Evolutionary conservation across 2,113 vertebrate genomes (phyloP).

Genomic region (Parus major): DNA sequence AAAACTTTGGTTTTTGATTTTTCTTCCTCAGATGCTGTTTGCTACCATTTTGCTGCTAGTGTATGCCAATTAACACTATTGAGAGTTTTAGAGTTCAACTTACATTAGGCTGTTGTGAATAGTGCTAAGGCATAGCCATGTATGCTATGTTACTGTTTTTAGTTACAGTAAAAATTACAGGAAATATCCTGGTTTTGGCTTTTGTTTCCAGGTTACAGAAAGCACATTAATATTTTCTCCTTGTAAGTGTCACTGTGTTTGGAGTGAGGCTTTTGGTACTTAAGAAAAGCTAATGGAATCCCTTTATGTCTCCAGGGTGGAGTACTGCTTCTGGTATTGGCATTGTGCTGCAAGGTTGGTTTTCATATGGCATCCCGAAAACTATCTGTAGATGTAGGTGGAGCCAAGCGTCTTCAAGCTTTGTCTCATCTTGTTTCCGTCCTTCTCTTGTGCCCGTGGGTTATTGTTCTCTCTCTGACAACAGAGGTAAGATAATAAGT

Average conservation of each 20-base stretch:
- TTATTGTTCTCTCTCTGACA: slow-evolving; percentile 88
- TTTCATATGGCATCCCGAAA: slow-evolving; percentile 93
- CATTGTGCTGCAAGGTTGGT: slow-evolving; percentile 91
- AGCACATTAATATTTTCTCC: background rate
- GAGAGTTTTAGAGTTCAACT: background rate
- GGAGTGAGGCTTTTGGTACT: background rate
- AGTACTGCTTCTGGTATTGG: slow-evolving; percentile 89
- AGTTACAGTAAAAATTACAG: background rate
- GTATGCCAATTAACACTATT: background rate
- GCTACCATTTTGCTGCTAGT: background rate
- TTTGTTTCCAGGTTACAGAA: background rate
- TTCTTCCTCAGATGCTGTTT: background rate
- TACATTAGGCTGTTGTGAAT: background rate
- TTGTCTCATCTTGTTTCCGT: slow-evolving; percentile 90
- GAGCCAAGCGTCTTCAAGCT: slow-evolving; percentile 91
- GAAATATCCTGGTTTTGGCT: background rate
- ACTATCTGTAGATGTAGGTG: slow-evolving; percentile 90
- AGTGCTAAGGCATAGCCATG: background rate
- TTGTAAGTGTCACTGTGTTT: background rate
- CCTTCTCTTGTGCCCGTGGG: slow-evolving; percentile 90
- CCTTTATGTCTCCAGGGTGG: slow-evolving; percentile 82
- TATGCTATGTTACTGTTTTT: background rate
- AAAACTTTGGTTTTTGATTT: background rate
- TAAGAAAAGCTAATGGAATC: background rate
- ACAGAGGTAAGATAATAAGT: slow-evolving; percentile 83